phyloP scores from a whole-genome alignment of 2,888 invertebrate genomes.

The Acleris laterana region DNA sequence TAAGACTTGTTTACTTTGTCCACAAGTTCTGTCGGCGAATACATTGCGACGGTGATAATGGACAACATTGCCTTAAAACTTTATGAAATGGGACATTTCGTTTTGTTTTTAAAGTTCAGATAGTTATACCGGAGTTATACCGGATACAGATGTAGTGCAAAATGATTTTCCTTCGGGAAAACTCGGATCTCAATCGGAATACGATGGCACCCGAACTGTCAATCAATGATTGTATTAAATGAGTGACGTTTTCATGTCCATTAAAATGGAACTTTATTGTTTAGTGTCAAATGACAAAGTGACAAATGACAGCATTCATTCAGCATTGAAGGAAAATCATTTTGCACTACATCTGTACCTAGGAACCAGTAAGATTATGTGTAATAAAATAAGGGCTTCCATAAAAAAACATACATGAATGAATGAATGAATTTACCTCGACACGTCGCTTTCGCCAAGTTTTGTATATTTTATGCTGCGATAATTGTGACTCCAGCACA shows the following conservation, averaged over 20 bases:
- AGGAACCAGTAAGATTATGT: conserved; percentile 40
- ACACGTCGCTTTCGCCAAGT: neutral
- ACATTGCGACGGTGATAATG: conserved; percentile 13
- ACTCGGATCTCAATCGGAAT: no score
- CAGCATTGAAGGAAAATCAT: no score
- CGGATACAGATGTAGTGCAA: no score
- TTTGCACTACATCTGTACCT: no score
- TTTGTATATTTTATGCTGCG: neutral
- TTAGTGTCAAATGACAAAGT: no score
- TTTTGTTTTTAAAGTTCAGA: conserved; percentile 36
- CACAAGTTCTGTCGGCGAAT: neutral
- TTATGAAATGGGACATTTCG: conserved; percentile 63
- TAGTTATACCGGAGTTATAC: conserved; percentile 17
- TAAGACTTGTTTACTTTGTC: neutral
- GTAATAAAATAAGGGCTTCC: conserved; percentile 50
- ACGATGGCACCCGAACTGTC: no score
- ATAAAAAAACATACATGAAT: conserved; percentile 42
- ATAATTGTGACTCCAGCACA: neutral
- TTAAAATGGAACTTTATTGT: no score
- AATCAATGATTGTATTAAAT: no score
- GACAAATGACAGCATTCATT: no score
- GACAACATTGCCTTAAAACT: conserved; percentile 37
- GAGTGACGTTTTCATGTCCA: no score
- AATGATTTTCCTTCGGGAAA: no score
- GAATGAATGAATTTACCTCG: conserved; percentile 2